phyloP scores from a whole-genome alignment of 2,113 vertebrate genomes.

The Sturnus vulgaris region DNA sequence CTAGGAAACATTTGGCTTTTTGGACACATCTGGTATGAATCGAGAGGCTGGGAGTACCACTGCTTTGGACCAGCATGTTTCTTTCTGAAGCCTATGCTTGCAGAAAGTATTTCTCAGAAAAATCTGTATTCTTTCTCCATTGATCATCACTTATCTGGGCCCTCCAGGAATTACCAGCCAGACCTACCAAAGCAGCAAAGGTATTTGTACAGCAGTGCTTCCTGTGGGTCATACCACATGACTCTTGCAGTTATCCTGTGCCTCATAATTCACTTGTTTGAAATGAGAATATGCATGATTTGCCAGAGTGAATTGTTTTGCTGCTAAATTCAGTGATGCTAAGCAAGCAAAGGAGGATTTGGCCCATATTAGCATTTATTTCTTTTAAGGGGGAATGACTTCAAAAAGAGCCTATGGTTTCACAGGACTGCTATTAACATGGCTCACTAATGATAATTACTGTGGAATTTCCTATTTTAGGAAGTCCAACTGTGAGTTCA shows the following conservation, averaged over 20 bases:
- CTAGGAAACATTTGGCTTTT: background rate
- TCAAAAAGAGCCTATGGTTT: conserved; percentile 12
- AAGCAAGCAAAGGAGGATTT: background rate
- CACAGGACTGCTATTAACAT: background rate
- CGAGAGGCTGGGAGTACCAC: background rate
- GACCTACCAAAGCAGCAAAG: background rate
- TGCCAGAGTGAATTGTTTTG: background rate
- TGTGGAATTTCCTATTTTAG: conserved; percentile 24
- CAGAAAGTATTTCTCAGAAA: background rate
- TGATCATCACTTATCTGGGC: background rate
- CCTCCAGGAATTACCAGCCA: background rate
- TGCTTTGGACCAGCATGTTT: background rate
- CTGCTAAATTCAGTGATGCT: background rate
- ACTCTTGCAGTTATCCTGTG: background rate
- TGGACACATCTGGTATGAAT: rapidly evolving
- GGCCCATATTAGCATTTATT: background rate
- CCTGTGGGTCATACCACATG: background rate
- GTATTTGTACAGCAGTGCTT: background rate
- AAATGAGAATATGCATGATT: background rate
- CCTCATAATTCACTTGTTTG: background rate
- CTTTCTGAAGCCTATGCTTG: background rate
- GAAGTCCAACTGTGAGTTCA: conserved; percentile 32
- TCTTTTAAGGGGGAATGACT: background rate
- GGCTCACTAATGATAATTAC: conserved; percentile 11
- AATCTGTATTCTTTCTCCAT: background rate